phyloP scores from a whole-genome alignment of 2,888 invertebrate genomes.

The Noctua janthe region DNA sequence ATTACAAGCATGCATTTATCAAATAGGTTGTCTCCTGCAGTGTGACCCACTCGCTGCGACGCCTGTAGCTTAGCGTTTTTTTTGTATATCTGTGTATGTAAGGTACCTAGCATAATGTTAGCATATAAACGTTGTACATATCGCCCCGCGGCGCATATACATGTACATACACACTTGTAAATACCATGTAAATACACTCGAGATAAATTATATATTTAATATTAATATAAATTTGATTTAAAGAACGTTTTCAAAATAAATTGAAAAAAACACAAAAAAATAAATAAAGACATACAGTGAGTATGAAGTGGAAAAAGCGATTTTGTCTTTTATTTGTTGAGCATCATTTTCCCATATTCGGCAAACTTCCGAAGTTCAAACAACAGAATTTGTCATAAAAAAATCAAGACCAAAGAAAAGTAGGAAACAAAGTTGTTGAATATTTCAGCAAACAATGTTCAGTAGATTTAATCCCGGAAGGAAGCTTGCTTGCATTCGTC shows the following conservation, averaged over 20 bases:
- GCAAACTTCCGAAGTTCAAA: not conserved
- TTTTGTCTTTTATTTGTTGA: slow-evolving; percentile 81
- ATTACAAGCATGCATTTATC: slow-evolving; percentile 61
- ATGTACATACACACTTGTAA: slow-evolving; percentile 78
- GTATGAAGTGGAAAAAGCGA: slow-evolving; percentile 88
- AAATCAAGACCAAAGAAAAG: not conserved
- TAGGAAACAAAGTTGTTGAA: slow-evolving; percentile 3
- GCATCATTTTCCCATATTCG: not conserved
- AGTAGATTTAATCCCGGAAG: not conserved
- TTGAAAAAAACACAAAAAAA: slow-evolving; percentile 84
- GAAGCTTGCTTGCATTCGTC: slow-evolving; percentile 1
- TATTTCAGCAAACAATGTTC: not conserved
- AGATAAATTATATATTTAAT: slow-evolving; percentile 87
- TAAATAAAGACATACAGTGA: slow-evolving; percentile 88
- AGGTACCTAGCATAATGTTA: slow-evolving; percentile 68
- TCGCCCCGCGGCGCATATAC: slow-evolving; percentile 56
- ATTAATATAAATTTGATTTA: slow-evolving; percentile 88
- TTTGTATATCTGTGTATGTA: slow-evolving; percentile 74
- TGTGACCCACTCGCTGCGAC: slow-evolving; percentile 59
- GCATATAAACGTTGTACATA: slow-evolving; percentile 79
- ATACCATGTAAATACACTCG: slow-evolving; percentile 87
- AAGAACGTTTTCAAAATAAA: slow-evolving; percentile 88
- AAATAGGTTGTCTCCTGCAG: slow-evolving; percentile 51
- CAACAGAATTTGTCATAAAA: not conserved
- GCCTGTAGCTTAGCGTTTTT: slow-evolving; percentile 60